Percentiles rank a stretch among this genome's conserved stretches.
phyloP scores from a whole-genome alignment of 2,888 invertebrate genomes.

The Drosophila subsilvestris region DNA sequence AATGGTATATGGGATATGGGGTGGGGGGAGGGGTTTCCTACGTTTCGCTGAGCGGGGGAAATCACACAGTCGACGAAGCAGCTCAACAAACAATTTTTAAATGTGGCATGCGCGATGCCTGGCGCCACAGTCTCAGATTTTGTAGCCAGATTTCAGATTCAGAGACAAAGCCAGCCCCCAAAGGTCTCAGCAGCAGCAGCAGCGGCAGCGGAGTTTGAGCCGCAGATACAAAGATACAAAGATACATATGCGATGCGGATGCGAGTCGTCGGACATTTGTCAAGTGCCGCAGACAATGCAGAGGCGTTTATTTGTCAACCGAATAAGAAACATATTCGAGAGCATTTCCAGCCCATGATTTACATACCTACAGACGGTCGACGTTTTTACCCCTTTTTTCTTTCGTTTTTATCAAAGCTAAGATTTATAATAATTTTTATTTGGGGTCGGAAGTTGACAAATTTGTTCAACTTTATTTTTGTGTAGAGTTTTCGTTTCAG shows the following conservation, averaged over 20 bases:
- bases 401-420: constrained; percentile 22
- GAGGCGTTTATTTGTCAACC: constrained; percentile 79
- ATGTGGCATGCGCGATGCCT: constrained; percentile 75
- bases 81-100: constrained; percentile 54
- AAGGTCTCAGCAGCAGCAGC: background rate
- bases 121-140: constrained; percentile 62
- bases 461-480: constrained; percentile 47
- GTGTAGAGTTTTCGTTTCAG: constrained; percentile 46
- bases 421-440: constrained; percentile 67
- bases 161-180: constrained; percentile 8
- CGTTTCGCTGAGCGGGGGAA: constrained; percentile 20
- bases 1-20: constrained; percentile 1
- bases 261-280: constrained; percentile 65
- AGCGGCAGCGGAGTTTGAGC: background rate
- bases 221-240: constrained; percentile 36
- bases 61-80: constrained; percentile 58
- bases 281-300: constrained; percentile 66
- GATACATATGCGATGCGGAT: constrained; percentile 59
- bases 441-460: constrained; percentile 70
- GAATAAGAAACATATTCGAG: constrained; percentile 60
- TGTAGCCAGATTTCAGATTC: constrained; percentile 18
- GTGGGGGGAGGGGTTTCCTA: background rate
- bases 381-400: background rate
- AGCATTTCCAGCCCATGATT: constrained; percentile 68
- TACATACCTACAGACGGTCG: constrained; percentile 46